These are phyloP conservation scores for Ellobius talpinus DNA, from an alignment of 2,113 vertebrate genomes.

Conservation along the genomic window DNA sequence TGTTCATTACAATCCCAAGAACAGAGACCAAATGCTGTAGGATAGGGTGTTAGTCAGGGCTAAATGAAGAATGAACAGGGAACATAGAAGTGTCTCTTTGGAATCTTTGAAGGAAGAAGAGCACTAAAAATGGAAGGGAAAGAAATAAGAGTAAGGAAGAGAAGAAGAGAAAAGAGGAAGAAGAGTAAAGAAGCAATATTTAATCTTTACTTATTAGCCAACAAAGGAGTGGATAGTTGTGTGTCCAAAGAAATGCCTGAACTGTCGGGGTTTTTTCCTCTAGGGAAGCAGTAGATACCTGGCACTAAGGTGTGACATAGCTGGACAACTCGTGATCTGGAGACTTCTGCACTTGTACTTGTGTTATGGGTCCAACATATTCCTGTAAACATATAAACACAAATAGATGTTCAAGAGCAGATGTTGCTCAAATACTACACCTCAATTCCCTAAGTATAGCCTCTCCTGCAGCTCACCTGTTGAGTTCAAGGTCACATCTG, in stretches of 20 bases:
- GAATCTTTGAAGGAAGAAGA: not conserved
- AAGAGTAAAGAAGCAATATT: not conserved
- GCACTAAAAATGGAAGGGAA: not conserved
- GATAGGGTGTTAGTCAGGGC: not conserved
- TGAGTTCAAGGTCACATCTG: not conserved
- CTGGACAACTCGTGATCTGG: not conserved
- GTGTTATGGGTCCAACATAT: not conserved
- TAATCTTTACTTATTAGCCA: not conserved
- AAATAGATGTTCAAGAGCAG: not conserved
- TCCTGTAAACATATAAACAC: not conserved
- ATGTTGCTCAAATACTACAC: not conserved
- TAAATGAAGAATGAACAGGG: not conserved
- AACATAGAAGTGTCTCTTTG: not conserved
- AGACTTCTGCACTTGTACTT: not conserved
- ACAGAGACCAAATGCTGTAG: not conserved
- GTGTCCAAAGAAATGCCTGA: not conserved
- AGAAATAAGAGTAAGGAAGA: not conserved
- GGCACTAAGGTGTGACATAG: not conserved
- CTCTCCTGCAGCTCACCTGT: not conserved
- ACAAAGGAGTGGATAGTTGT: not conserved
- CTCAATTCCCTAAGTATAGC: not conserved
- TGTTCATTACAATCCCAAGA: not conserved
- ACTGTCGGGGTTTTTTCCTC: not conserved
- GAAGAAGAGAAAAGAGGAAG: not conserved
- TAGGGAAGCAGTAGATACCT: not conserved